phyloP scores from a whole-genome alignment of 2,113 vertebrate species.

The Thalassarche chlororhynchos region DNA sequence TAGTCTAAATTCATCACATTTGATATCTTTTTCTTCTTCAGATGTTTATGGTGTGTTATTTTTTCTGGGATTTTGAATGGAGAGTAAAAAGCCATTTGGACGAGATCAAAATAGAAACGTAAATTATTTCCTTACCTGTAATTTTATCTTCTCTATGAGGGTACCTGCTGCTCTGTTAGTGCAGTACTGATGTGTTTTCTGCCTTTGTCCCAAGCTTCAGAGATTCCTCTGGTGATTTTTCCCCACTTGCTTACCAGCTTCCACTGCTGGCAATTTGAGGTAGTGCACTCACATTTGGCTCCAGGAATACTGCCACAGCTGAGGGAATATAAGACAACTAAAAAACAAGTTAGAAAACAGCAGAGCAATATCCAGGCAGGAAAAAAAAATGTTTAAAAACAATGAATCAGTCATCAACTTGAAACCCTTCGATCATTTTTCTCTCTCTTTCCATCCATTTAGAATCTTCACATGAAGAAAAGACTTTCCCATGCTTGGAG shows the following conservation, averaged over 20 bases:
- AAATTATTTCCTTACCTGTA: constrained; percentile 63
- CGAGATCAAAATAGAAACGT: not conserved
- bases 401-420: constrained; percentile 32
- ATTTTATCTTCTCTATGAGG: constrained; percentile 51
- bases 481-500: not conserved
- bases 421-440: not conserved
- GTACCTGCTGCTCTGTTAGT: constrained; percentile 48
- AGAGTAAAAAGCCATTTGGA: not conserved
- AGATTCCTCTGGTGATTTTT: constrained; percentile 40
- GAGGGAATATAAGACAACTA: constrained; percentile 67
- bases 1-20: not conserved
- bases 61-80: not conserved
- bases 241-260: constrained; percentile 50
- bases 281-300: constrained; percentile 52
- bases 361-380: constrained; percentile 32
- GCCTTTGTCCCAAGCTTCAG: constrained; percentile 61
- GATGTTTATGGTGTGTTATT: not conserved
- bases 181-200: constrained; percentile 56
- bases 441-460: constrained; percentile 5
- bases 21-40: not conserved
- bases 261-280: constrained; percentile 56
- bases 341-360: constrained; percentile 65
- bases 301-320: constrained; percentile 56
- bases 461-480: not conserved
- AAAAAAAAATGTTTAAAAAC: not conserved